Conservation (phyloP, 2,797 vertebrate genomes). For the Cottoperca gobio region DNA sequence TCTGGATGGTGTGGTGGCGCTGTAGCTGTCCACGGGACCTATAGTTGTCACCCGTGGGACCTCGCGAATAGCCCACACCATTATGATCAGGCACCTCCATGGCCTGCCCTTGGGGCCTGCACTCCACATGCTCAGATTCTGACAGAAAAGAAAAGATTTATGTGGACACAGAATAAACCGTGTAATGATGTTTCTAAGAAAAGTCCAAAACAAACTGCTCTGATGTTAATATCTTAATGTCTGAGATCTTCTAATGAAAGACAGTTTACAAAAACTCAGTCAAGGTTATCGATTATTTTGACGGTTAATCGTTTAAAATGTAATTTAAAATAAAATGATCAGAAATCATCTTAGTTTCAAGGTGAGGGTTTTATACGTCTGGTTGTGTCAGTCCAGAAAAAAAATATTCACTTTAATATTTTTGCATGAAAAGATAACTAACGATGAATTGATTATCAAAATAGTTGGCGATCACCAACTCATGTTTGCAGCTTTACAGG, state of each 20-base stretch:
- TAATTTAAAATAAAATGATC: no score
- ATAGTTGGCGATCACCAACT: no score
- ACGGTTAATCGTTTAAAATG: no score
- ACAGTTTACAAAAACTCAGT: no score
- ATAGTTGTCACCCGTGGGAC: slow-evolving; percentile 83
- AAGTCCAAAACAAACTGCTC: neutral
- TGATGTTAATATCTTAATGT: neutral
- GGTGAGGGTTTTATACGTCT: no score
- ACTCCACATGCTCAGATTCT: slow-evolving; percentile 88
- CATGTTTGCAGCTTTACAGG: no score
- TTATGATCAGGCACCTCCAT: slow-evolving; percentile 94
- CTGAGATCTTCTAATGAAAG: neutral
- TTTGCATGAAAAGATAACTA: no score
- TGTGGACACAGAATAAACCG: neutral
- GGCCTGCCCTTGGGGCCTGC: slow-evolving; percentile 86
- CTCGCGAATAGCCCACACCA: slow-evolving; percentile 86
- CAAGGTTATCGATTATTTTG: no score
- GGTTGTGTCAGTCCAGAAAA: no score
- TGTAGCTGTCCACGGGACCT: slow-evolving; percentile 91
- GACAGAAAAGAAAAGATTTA: slow-evolving; percentile 29
- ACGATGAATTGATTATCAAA: no score
- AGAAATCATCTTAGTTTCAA: no score
- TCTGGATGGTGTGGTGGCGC: slow-evolving; percentile 99
- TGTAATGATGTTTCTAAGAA: neutral
- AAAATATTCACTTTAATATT: no score